Evolutionary conservation across 2,888 invertebrate species (phyloP).

Genomic region (Megastigmus dorsalis): DNA sequence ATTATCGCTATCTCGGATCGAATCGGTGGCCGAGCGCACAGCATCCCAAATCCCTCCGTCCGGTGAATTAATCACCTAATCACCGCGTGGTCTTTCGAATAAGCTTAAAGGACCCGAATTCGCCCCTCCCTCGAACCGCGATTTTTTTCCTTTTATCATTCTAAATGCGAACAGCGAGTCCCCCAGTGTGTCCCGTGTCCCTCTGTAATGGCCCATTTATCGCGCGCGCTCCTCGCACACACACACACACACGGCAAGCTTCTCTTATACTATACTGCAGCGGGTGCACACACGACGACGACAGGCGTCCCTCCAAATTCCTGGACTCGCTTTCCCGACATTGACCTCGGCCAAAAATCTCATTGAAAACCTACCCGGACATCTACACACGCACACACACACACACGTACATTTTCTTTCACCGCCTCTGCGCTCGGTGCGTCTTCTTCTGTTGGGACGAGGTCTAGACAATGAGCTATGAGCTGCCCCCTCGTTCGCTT

Average conservation of each 20-base stretch:
- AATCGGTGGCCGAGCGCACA: no score
- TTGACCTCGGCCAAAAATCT: slow-evolving; percentile 44
- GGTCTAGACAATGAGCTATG: not conserved
- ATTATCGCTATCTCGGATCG: no score
- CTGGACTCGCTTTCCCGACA: no score
- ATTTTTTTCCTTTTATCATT: no score
- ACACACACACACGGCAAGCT: not conserved
- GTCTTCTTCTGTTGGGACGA: not conserved
- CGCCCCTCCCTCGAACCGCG: not conserved
- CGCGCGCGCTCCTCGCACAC: not conserved
- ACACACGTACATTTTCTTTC: no score
- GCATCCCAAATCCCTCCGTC: no score
- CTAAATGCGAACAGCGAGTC: not conserved
- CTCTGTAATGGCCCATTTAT: not conserved
- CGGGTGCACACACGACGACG: not conserved
- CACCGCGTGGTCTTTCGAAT: no score
- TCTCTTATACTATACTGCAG: not conserved
- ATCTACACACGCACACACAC: no score
- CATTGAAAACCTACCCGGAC: no score
- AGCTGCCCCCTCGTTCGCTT: no score
- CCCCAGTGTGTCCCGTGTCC: not conserved
- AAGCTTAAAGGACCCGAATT: no score
- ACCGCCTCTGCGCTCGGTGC: not conserved
- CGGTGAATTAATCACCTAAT: no score
- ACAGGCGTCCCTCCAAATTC: slow-evolving; percentile 16